Evolutionary conservation across 2,888 invertebrate genomes (phyloP).

Genomic region (Thera britannica): DNA sequence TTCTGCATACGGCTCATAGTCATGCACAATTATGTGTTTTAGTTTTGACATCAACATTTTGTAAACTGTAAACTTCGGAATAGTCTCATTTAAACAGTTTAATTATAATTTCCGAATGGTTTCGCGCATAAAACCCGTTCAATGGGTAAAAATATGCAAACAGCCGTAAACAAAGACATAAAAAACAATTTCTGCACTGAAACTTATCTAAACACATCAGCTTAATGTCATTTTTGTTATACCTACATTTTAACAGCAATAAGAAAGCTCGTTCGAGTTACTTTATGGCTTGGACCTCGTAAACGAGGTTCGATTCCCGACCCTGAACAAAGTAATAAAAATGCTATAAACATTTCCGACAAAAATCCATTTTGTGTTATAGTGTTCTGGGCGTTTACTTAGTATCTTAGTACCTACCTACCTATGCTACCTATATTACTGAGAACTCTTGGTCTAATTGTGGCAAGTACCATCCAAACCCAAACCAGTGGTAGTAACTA

Average conservation of each 20-base stretch:
- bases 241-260: constrained; percentile 59
- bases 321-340: constrained; percentile 67
- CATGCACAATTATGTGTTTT: no score
- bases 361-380: constrained; percentile 60
- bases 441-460: no score
- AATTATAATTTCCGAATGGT: background rate
- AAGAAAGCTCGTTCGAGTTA: constrained; percentile 59
- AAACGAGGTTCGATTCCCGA: constrained; percentile 68
- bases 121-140: background rate
- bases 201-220: constrained; percentile 45
- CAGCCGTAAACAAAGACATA: constrained; percentile 32
- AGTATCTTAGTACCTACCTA: constrained; percentile 26
- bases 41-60: no score
- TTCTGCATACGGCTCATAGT: no score
- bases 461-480: no score
- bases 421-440: no score
- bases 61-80: no score
- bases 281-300: constrained; percentile 67
- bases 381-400: constrained; percentile 48
- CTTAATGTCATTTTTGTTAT: constrained; percentile 54
- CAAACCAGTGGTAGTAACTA: no score
- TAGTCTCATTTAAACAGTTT: no score
- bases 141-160: constrained; percentile 14
- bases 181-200: constrained; percentile 34
- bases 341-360: constrained; percentile 61